Percentiles rank a stretch among this genome's conserved stretches.
Evolutionary conservation across 1,140 invertebrate species (phyloP).

Genomic region (Drosophila funebris): DNA sequence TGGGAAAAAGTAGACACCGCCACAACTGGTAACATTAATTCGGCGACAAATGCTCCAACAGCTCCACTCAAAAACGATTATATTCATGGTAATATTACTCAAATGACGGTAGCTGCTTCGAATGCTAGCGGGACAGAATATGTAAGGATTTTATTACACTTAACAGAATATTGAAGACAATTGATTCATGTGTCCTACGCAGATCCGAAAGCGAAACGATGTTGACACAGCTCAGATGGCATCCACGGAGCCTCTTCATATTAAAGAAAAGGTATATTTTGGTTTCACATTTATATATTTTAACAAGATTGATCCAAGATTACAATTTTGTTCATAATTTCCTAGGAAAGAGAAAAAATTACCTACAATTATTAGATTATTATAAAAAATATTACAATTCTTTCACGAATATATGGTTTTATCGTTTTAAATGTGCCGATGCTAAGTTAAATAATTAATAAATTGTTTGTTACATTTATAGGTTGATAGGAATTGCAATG

Average conservation of each 20-base stretch:
- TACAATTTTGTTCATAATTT: too few relatives aligned
- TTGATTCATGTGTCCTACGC: background rate
- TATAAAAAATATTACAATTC: too few relatives aligned
- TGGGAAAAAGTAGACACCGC: constrained; percentile 92
- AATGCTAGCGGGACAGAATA: constrained; percentile 82
- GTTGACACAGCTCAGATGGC: constrained; percentile 74
- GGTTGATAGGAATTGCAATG: constrained; percentile 90
- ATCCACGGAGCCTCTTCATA: constrained; percentile 75
- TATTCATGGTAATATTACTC: constrained; percentile 83
- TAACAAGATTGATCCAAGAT: too few relatives aligned
- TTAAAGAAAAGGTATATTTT: constrained; percentile 79
- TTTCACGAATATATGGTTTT: too few relatives aligned
- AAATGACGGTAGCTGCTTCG: constrained; percentile 83
- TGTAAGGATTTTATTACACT: constrained; percentile 43
- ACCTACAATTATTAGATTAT: too few relatives aligned
- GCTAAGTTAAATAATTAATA: background rate
- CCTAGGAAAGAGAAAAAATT: too few relatives aligned
- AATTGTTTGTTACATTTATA: constrained; percentile 16
- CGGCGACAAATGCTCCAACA: constrained; percentile 42
- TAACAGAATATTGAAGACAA: background rate
- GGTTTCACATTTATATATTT: too few relatives aligned
- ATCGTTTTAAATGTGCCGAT: too few relatives aligned
- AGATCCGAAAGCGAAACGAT: constrained; percentile 73
- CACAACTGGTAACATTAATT: constrained; percentile 46
- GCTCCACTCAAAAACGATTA: constrained; percentile 74